These are phyloP conservation scores for Salticus scenicus DNA, from an alignment of 2,888 invertebrate species.

Conservation along the genomic window DNA sequence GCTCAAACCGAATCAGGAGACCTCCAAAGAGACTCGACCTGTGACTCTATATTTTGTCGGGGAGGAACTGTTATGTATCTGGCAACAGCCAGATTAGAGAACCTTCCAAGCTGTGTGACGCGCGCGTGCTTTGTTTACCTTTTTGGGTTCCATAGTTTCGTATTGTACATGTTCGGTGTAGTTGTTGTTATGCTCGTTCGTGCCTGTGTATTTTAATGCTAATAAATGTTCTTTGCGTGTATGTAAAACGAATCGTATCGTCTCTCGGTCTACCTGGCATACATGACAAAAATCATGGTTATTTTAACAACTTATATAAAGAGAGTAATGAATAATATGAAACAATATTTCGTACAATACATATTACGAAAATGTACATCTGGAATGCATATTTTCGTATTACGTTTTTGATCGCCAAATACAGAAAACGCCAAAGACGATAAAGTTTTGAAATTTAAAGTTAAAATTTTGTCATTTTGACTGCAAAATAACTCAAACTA, in stretches of 20 bases:
- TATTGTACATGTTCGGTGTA: slow-evolving; percentile 41
- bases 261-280: slow-evolving; percentile 37
- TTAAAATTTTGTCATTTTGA: too few species aligned
- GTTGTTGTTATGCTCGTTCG: slow-evolving; percentile 38
- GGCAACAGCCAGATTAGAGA: slow-evolving; percentile 49
- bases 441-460: too few species aligned
- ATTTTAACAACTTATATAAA: too few species aligned
- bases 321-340: too few species aligned
- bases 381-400: too few species aligned
- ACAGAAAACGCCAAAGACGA: too few species aligned
- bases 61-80: slow-evolving; percentile 48
- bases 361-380: too few species aligned
- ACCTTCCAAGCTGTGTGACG: slow-evolving; percentile 50
- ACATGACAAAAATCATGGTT: too few species aligned
- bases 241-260: slow-evolving; percentile 41
- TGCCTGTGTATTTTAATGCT: slow-evolving; percentile 37
- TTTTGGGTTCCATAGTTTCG: slow-evolving; percentile 35
- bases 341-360: too few species aligned
- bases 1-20: slow-evolving; percentile 43
- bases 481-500: too few species aligned
- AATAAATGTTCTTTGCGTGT: slow-evolving; percentile 44
- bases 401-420: too few species aligned
- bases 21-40: slow-evolving; percentile 44
- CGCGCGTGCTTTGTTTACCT: slow-evolving; percentile 29
- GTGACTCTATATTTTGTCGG: slow-evolving; percentile 49